Evolutionary conservation across 1,140 invertebrate genomes (phyloP).

Genomic region (Cotesia vestalis): DNA sequence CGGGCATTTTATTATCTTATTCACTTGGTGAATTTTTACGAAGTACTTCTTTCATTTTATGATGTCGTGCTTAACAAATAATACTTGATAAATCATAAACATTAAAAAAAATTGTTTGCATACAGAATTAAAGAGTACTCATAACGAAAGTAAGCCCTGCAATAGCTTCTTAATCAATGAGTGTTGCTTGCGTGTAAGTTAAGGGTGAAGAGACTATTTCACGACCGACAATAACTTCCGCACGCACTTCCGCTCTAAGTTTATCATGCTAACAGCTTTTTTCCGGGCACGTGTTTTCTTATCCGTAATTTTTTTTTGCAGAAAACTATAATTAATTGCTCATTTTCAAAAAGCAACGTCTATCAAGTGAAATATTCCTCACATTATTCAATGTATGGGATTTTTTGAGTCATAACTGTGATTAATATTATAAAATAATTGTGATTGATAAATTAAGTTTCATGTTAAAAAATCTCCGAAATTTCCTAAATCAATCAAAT

Average conservation of each 20-base stretch:
- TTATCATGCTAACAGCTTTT: constrained; percentile 46
- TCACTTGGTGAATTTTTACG: too few species aligned
- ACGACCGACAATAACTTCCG: constrained; percentile 37
- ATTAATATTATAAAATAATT: too few species aligned
- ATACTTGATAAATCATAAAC: neutral
- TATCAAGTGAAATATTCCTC: neutral
- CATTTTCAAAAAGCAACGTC: neutral
- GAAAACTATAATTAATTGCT: neutral
- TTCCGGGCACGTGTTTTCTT: constrained; percentile 48
- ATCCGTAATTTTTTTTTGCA: constrained; percentile 1
- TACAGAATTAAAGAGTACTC: neutral
- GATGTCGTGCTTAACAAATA: too few species aligned
- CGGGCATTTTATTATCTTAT: too few species aligned
- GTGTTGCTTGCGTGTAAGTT: constrained; percentile 28
- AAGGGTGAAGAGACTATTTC: constrained; percentile 22
- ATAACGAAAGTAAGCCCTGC: neutral
- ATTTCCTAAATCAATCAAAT: too few species aligned
- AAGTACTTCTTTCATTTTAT: too few species aligned
- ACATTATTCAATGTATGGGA: too few species aligned
- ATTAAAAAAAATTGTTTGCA: neutral
- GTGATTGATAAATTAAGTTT: too few species aligned
- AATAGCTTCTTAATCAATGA: constrained; percentile 26
- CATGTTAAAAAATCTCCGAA: too few species aligned
- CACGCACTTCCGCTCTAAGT: constrained; percentile 52
- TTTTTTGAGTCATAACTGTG: too few species aligned